Evolutionary conservation across 2,113 vertebrate species (phyloP).

Genomic region (Galeopterus variegatus): DNA sequence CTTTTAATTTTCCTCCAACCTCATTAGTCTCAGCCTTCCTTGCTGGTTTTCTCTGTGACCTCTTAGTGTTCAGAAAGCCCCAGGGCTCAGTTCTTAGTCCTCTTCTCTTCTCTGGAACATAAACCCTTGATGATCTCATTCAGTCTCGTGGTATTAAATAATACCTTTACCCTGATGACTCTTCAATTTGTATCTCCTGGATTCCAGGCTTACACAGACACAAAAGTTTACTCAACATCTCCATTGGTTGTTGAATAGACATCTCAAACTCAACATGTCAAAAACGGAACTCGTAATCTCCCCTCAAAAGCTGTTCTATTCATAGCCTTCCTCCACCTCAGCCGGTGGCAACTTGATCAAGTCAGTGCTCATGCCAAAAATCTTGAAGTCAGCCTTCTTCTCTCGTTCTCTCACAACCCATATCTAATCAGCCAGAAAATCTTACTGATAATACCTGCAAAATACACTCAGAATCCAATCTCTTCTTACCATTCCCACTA

Average conservation of each 20-base stretch:
- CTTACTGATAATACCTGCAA: not conserved
- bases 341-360: not conserved
- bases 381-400: conserved; percentile 13
- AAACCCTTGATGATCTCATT: not conserved
- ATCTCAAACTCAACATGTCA: not conserved
- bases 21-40: not conserved
- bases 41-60: not conserved
- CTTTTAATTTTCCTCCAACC: not conserved
- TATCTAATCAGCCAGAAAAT: not conserved
- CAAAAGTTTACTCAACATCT: not conserved
- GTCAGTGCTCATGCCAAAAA: not conserved
- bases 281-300: not conserved
- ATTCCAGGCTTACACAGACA: not conserved
- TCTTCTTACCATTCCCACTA: not conserved
- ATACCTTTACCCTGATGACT: not conserved
- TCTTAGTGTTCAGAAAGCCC: not conserved
- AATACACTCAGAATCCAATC: not conserved
- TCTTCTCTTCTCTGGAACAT: not conserved
- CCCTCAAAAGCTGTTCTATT: not conserved
- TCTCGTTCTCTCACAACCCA: conserved; percentile 23
- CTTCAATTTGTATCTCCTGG: not conserved
- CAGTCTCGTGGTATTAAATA: conserved; percentile 1
- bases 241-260: not conserved
- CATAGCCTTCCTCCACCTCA: not conserved
- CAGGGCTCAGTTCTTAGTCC: not conserved